Evolutionary conservation across 1,140 invertebrate genomes (phyloP).

Genomic region (Bombyx mandarina): DNA sequence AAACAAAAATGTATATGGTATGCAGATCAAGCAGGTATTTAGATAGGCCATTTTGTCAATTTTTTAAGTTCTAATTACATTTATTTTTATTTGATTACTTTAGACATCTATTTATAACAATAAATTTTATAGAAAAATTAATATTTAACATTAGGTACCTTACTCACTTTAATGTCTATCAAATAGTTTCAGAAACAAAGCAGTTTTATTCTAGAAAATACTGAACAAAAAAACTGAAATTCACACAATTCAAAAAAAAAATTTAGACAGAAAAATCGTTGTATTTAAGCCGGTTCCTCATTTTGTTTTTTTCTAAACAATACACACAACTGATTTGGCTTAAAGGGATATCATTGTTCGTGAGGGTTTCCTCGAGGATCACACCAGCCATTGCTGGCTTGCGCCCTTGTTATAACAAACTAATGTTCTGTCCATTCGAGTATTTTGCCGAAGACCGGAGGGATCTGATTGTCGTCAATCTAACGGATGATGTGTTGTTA

Average conservation of each 20-base stretch:
- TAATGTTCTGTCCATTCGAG: constrained; percentile 50
- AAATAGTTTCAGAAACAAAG: too few relatives aligned
- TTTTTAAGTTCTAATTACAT: too few relatives aligned
- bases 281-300: constrained; percentile 4
- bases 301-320: constrained; percentile 16
- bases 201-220: too few relatives aligned
- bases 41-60: too few relatives aligned
- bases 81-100: too few relatives aligned
- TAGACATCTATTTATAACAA: too few relatives aligned
- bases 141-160: too few relatives aligned
- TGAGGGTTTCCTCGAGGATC: constrained; percentile 10
- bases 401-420: constrained; percentile 45
- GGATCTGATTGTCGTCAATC: constrained; percentile 48
- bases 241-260: background rate
- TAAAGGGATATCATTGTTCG: constrained; percentile 7
- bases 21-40: too few relatives aligned
- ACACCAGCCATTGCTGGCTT: constrained; percentile 2
- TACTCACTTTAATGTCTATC: too few relatives aligned
- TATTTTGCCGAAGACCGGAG: constrained; percentile 49
- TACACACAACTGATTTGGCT: constrained; percentile 15
- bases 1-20: too few relatives aligned
- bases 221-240: too few relatives aligned
- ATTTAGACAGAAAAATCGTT: constrained; percentile 4
- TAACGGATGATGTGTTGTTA: constrained; percentile 46
- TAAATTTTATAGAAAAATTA: too few relatives aligned